These are phyloP conservation scores for Cheilosia urbana DNA, from an alignment of 2,888 invertebrate genomes.

Conservation along the genomic window DNA sequence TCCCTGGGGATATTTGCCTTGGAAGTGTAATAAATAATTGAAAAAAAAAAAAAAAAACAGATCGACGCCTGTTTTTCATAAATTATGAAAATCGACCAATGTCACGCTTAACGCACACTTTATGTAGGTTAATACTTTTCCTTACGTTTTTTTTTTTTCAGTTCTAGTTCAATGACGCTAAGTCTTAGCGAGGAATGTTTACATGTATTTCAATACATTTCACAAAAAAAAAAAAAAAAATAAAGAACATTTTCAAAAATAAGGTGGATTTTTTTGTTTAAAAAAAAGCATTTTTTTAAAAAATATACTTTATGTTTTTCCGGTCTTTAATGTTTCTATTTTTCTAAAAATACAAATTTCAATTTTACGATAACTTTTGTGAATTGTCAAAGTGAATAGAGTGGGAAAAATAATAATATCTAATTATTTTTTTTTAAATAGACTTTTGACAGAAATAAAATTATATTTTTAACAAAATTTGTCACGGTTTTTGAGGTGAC, in stretches of 20 bases:
- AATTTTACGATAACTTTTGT: not conserved
- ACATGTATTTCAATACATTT: not conserved
- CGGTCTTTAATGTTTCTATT: too few species aligned
- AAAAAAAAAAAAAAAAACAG: too few species aligned
- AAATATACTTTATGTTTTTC: not conserved
- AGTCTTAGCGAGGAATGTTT: not conserved
- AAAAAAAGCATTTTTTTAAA: not conserved
- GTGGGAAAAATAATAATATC: not conserved
- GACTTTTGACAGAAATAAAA: not conserved
- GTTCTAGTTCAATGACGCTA: not conserved
- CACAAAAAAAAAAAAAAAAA: too few species aligned
- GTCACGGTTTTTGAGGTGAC: not conserved
- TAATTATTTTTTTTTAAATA: not conserved
- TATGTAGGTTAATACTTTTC: not conserved
- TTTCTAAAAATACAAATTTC: not conserved
- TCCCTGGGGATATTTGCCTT: too few species aligned
- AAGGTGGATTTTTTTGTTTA: not conserved
- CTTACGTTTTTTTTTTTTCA: not conserved
- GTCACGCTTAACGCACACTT: not conserved
- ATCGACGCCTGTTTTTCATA: not conserved
- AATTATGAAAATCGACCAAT: not conserved
- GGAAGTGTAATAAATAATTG: too few species aligned
- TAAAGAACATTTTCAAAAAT: too few species aligned
- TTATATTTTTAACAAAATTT: not conserved
- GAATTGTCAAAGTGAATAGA: not conserved